Evolutionary conservation across 37 sponge, comb jelly and placozoan genomes (phyloP).

Genomic region (Aplysina aerophoba): DNA sequence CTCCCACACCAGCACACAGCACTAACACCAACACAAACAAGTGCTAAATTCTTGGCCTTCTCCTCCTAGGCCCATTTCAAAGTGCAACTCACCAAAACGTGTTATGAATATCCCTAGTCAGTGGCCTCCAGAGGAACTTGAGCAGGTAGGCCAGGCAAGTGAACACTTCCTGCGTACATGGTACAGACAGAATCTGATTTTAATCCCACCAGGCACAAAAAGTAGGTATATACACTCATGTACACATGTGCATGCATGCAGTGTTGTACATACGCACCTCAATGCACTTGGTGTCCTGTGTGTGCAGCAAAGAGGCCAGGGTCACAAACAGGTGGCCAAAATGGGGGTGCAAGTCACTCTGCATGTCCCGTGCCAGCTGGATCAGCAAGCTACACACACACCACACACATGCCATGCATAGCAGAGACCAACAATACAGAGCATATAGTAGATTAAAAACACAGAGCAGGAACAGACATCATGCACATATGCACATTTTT

Average conservation of each 20-base stretch:
- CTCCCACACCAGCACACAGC: too few relatives aligned
- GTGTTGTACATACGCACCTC: background rate
- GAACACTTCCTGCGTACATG: conserved; percentile 74
- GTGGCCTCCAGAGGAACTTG: conserved; percentile 87
- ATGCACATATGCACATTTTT: background rate
- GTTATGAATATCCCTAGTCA: conserved; percentile 68
- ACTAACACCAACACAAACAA: too few relatives aligned
- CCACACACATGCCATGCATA: conserved; percentile 2
- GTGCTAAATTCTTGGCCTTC: too few relatives aligned
- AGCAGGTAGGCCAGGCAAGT: conserved; percentile 81
- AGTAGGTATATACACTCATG: too few relatives aligned
- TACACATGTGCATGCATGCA: too few relatives aligned
- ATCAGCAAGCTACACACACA: conserved; percentile 64
- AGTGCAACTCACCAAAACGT: conserved; percentile 64
- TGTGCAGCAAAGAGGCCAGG: conserved; percentile 55
- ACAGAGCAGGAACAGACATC: background rate
- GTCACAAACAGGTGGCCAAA: conserved; percentile 72
- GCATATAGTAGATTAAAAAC: too few relatives aligned
- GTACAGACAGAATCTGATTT: background rate
- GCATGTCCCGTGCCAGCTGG: conserved; percentile 89
- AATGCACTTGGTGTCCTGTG: conserved; percentile 48
- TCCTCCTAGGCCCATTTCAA: too few relatives aligned
- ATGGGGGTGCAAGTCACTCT: conserved; percentile 84
- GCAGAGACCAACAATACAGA: conserved; percentile 5
- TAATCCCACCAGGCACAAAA: too few relatives aligned